Percentiles rank a stretch among this genome's conserved stretches.
Conservation (phyloP, 2,888 invertebrate species). For the Teinopalpus imperialis region DNA sequence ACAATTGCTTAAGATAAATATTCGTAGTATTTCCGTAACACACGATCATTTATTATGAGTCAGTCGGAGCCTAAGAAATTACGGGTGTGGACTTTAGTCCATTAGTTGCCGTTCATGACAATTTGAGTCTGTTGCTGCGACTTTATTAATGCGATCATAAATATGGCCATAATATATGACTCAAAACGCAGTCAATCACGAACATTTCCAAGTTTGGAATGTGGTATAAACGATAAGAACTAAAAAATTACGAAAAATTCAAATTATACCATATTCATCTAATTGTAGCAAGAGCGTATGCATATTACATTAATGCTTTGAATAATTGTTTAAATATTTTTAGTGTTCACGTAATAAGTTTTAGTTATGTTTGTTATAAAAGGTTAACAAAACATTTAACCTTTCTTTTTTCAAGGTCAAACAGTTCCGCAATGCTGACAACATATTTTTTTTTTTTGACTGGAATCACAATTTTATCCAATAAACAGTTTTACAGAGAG, state of each 20-base stretch:
- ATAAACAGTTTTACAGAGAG: too few relatives aligned
- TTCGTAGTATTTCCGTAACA: slow-evolving; percentile 46
- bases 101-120: slow-evolving; percentile 49
- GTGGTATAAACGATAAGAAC: slow-evolving; percentile 36
- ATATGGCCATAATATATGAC: slow-evolving; percentile 48
- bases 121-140: slow-evolving; percentile 46
- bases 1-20: slow-evolving; percentile 51
- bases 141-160: slow-evolving; percentile 41
- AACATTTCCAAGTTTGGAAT: slow-evolving; percentile 34
- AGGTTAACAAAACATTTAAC: too few relatives aligned
- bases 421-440: slow-evolving; percentile 7
- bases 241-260: neutral
- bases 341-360: too few relatives aligned
- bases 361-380: neutral
- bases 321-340: too few relatives aligned
- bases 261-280: neutral
- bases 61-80: slow-evolving; percentile 33
- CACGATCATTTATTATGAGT: slow-evolving; percentile 44
- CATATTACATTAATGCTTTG: too few relatives aligned
- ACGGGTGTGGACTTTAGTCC: slow-evolving; percentile 35
- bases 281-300: neutral
- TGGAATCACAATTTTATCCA: too few relatives aligned
- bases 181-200: slow-evolving; percentile 55
- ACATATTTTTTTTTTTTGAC: slow-evolving; percentile 4
- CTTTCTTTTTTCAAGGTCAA: slow-evolving; percentile 16